A percentile compares a stretch with the other conserved stretches of the same genome.
These are phyloP conservation scores for Leptocoma aspasia DNA, from an alignment of 2,113 vertebrate species.

Conservation along the genomic window DNA sequence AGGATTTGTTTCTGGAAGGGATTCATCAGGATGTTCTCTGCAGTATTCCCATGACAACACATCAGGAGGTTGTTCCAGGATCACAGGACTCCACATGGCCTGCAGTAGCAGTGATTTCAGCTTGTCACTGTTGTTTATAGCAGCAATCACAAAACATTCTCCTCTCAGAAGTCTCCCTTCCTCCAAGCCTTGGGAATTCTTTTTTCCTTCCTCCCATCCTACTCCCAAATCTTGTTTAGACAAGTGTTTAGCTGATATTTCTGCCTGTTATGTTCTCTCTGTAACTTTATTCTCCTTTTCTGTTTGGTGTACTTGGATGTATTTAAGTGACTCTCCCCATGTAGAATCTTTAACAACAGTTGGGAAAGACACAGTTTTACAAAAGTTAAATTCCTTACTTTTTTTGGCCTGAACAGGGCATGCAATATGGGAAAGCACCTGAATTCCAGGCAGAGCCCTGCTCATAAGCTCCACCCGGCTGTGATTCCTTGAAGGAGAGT, in stretches of 20 bases:
- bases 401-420: neutral
- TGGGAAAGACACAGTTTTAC: neutral
- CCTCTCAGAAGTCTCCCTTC: neutral
- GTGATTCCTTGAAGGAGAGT: neutral
- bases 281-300: neutral
- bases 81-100: neutral
- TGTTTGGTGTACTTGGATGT: neutral
- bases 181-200: neutral
- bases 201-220: neutral
- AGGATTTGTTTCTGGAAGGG: neutral
- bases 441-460: neutral
- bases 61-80: neutral
- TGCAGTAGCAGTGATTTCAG: neutral
- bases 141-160: neutral
- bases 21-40: neutral
- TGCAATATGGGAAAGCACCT: neutral
- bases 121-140: neutral
- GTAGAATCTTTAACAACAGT: neutral
- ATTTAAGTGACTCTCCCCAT: neutral
- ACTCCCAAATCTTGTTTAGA: neutral
- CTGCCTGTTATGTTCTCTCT: neutral
- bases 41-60: constrained; percentile 8
- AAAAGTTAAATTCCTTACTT: neutral
- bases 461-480: neutral
- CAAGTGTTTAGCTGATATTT: neutral